These are phyloP conservation scores for Centruroides sculpturatus DNA, from an alignment of 1,140 invertebrate species.

Conservation along the genomic window DNA sequence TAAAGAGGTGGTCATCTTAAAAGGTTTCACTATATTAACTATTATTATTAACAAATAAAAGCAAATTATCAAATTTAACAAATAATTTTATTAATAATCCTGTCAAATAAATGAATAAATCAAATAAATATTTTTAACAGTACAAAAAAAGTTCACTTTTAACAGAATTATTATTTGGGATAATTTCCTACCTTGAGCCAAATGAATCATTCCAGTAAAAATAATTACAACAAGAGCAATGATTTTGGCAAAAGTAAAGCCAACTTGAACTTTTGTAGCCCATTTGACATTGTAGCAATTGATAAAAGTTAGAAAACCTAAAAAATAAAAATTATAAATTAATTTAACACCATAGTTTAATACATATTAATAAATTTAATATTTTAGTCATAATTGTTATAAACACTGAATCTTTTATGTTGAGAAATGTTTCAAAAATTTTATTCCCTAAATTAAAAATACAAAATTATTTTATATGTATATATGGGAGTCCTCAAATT, in stretches of 20 bases:
- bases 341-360: neutral
- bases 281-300: constrained; percentile 95
- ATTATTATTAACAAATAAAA: too few relatives aligned
- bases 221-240: constrained; percentile 79
- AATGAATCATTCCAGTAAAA: constrained; percentile 50
- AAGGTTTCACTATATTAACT: too few relatives aligned
- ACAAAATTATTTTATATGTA: too few relatives aligned
- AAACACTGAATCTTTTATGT: neutral
- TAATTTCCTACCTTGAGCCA: constrained; percentile 30
- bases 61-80: too few relatives aligned
- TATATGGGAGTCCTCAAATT: too few relatives aligned
- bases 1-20: too few relatives aligned
- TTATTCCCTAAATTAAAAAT: neutral
- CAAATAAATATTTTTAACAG: neutral
- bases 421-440: neutral
- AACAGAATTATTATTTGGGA: too few relatives aligned
- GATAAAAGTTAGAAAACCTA: constrained; percentile 81
- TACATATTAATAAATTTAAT: neutral
- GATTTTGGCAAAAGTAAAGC: constrained; percentile 87
- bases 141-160: constrained; percentile 8
- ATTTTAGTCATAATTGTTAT: neutral
- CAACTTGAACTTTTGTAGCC: constrained; percentile 80
- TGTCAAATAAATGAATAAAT: neutral
- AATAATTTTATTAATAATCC: too few relatives aligned
- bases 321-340: constrained; percentile 12